Conservation (phyloP, 2,888 invertebrate genomes). For the Drosophila ustulata region DNA sequence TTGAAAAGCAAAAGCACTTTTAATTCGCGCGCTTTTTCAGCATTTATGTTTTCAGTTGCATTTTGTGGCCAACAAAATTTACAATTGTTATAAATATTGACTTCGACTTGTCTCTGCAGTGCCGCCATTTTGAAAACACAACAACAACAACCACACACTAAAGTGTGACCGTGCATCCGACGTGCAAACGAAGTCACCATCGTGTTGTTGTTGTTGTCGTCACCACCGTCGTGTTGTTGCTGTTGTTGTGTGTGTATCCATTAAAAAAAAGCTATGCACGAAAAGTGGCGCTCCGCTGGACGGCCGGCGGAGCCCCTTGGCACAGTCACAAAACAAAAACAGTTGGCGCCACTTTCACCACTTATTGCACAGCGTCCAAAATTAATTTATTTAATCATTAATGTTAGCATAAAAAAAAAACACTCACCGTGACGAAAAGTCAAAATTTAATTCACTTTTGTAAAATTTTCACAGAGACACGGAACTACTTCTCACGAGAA, state of each 20-base stretch:
- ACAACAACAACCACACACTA: constrained; percentile 63
- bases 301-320: constrained; percentile 46
- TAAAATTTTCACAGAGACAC: constrained; percentile 9
- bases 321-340: constrained; percentile 17
- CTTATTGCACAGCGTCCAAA: constrained; percentile 12
- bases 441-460: not conserved
- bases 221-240: constrained; percentile 41
- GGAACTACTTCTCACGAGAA: constrained; percentile 10
- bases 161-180: constrained; percentile 62
- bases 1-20: constrained; percentile 19
- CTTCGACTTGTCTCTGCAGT: constrained; percentile 40
- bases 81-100: constrained; percentile 47
- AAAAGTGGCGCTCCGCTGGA: constrained; percentile 71
- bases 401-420: not conserved
- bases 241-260: constrained; percentile 61
- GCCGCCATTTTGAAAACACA: constrained; percentile 64
- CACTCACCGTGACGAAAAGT: constrained; percentile 51
- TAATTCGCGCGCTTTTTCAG: constrained; percentile 18
- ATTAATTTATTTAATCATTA: constrained; percentile 15
- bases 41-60: not conserved
- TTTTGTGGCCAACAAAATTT: not conserved
- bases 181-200: constrained; percentile 71
- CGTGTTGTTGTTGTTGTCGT: constrained; percentile 52
- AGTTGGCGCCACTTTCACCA: not conserved
- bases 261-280: constrained; percentile 38